A percentile compares a stretch with the other conserved stretches of the same genome.
Evolutionary conservation across 2,888 invertebrate species (phyloP).

Genomic region (Polia nebulosa): DNA sequence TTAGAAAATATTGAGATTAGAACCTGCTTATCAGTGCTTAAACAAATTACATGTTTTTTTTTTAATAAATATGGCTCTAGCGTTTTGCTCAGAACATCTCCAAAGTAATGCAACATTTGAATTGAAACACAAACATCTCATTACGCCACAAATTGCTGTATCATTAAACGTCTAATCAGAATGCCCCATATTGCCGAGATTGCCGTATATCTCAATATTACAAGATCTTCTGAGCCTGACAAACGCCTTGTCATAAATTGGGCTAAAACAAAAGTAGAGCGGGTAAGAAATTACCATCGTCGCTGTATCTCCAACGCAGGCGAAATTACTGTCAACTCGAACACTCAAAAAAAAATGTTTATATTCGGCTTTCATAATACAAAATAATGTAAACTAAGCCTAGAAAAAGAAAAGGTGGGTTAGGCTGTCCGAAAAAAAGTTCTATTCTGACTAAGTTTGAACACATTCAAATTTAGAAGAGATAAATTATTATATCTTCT

Average conservation of each 20-base stretch:
- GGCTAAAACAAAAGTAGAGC: constrained; percentile 46
- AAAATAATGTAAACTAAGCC: constrained; percentile 1
- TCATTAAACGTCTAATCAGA: constrained; percentile 25
- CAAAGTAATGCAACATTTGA: neutral
- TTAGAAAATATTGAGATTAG: no score
- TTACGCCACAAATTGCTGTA: constrained; percentile 11
- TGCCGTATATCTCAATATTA: constrained; percentile 59
- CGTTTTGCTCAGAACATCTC: neutral
- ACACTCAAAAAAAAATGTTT: constrained; percentile 32
- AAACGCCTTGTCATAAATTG: constrained; percentile 74
- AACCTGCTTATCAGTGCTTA: no score
- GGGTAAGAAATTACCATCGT: constrained; percentile 48
- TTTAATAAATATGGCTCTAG: no score
- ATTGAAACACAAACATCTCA: neutral
- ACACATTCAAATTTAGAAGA: neutral
- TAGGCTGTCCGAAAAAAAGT: no score
- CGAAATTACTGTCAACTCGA: constrained; percentile 54
- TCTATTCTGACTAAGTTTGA: no score
- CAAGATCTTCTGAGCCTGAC: constrained; percentile 67
- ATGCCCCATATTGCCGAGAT: constrained; percentile 24
- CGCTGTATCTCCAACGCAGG: constrained; percentile 8
- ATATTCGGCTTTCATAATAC: constrained; percentile 6
- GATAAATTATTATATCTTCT: no score
- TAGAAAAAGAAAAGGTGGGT: no score
- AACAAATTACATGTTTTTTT: no score